Evolutionary conservation across 2,797 vertebrate species (phyloP).

Genomic region (Acipenser transmontanus): DNA sequence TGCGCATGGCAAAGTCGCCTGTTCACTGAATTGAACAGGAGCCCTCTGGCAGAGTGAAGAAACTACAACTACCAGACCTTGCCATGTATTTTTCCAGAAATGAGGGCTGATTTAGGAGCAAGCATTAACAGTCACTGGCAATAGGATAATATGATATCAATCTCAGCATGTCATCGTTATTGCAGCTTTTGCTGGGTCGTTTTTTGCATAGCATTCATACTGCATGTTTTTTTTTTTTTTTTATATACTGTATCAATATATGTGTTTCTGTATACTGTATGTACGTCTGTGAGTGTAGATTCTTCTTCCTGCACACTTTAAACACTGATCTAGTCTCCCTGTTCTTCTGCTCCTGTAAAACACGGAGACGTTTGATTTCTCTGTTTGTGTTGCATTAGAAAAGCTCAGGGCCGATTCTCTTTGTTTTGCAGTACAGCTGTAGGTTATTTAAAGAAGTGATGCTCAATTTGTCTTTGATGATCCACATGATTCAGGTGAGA

Average conservation of each 20-base stretch:
- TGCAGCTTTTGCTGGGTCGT: too few species aligned
- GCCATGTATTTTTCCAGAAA: not conserved
- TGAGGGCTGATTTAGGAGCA: too few species aligned
- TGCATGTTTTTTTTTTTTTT: not conserved
- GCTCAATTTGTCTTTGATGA: constrained; percentile 82
- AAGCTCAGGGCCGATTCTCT: constrained; percentile 68
- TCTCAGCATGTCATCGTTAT: too few species aligned
- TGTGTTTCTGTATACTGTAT: constrained; percentile 1
- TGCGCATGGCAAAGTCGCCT: constrained; percentile 32
- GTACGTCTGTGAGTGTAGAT: not conserved
- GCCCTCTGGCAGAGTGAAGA: constrained; percentile 7
- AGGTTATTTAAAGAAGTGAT: constrained; percentile 76
- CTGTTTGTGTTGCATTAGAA: constrained; percentile 57
- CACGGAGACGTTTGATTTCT: constrained; percentile 28
- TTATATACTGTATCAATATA: not conserved
- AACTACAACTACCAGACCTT: not conserved
- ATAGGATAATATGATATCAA: too few species aligned
- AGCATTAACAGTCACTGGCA: too few species aligned
- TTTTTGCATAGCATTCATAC: not conserved
- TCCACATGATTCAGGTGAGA: constrained; percentile 83
- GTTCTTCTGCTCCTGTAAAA: not conserved
- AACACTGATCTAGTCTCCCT: not conserved
- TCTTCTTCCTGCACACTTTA: not conserved
- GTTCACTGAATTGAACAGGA: constrained; percentile 29
- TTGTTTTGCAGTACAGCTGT: constrained; percentile 72